Percentiles rank a stretch among this genome's conserved stretches.
Evolutionary conservation across 2,797 vertebrate species (phyloP).

Genomic region (Lithobates sylvaticus): DNA sequence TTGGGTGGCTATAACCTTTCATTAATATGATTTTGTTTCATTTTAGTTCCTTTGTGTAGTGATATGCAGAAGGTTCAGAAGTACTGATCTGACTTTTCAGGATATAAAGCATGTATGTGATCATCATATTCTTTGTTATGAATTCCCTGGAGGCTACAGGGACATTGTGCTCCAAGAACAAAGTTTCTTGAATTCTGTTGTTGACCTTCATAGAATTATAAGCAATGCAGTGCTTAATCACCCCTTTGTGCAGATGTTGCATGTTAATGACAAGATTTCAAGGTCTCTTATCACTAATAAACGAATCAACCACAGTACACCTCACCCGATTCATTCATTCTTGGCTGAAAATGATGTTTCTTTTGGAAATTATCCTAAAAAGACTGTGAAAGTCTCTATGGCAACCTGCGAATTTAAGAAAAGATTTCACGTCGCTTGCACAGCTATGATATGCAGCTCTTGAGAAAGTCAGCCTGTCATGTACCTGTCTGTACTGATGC

Average conservation of each 20-base stretch:
- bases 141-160: background rate
- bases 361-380: slow-evolving; percentile 61
- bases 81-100: background rate
- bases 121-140: background rate
- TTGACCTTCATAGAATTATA: slow-evolving; percentile 51
- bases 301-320: slow-evolving; percentile 46
- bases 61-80: background rate
- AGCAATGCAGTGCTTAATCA: slow-evolving; percentile 34
- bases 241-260: background rate
- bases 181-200: slow-evolving; percentile 10
- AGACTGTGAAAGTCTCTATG: slow-evolving; percentile 58
- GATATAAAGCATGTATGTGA: background rate
- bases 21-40: background rate
- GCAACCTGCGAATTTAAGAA: slow-evolving; percentile 56
- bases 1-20: background rate
- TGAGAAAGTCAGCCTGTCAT: slow-evolving; percentile 26
- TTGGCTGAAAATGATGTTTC: slow-evolving; percentile 60
- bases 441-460: slow-evolving; percentile 43
- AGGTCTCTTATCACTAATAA: slow-evolving; percentile 43
- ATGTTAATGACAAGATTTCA: slow-evolving; percentile 34
- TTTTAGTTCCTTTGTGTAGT: background rate
- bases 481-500: slow-evolving; percentile 23
- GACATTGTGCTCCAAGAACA: slow-evolving; percentile 17
- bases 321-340: slow-evolving; percentile 55
- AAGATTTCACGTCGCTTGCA: slow-evolving; percentile 35